Conservation (phyloP, 2,797 vertebrate species). For the Sylvia borin region DNA sequence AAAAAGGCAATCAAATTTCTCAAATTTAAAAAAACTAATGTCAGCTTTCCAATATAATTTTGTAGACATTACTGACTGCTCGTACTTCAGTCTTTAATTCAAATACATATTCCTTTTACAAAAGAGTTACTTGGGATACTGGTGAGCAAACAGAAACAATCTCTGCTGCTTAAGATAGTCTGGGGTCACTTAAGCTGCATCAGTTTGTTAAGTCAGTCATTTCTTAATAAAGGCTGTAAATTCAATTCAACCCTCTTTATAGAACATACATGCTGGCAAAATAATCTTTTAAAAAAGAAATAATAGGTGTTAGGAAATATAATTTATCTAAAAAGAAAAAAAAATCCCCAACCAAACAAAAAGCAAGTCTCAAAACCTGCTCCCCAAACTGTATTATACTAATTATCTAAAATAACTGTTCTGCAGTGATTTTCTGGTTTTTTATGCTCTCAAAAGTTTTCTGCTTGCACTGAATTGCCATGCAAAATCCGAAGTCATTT, state of each 20-base stretch:
- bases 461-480: constrained; percentile 18
- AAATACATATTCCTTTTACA: not conserved
- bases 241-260: not conserved
- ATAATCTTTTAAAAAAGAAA: not conserved
- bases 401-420: constrained; percentile 25
- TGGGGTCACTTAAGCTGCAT: not conserved
- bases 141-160: constrained; percentile 6
- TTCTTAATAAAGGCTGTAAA: not conserved
- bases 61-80: not conserved
- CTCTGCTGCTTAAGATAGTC: constrained; percentile 20
- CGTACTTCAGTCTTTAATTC: constrained; percentile 12
- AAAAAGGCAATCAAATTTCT: constrained; percentile 43
- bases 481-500: constrained; percentile 40
- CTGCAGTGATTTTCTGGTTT: not conserved
- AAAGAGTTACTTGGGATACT: not conserved
- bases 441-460: constrained; percentile 18
- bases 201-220: not conserved
- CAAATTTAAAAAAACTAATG: constrained; percentile 35
- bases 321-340: not conserved
- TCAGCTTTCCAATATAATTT: constrained; percentile 32
- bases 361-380: not conserved
- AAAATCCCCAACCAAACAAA: not conserved
- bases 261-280: constrained; percentile 11
- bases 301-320: not conserved
- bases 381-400: not conserved